Percentiles rank a stretch among this genome's conserved stretches.
Evolutionary conservation across 1,140 invertebrate species (phyloP).

Genomic region (Phocides pigmalion): DNA sequence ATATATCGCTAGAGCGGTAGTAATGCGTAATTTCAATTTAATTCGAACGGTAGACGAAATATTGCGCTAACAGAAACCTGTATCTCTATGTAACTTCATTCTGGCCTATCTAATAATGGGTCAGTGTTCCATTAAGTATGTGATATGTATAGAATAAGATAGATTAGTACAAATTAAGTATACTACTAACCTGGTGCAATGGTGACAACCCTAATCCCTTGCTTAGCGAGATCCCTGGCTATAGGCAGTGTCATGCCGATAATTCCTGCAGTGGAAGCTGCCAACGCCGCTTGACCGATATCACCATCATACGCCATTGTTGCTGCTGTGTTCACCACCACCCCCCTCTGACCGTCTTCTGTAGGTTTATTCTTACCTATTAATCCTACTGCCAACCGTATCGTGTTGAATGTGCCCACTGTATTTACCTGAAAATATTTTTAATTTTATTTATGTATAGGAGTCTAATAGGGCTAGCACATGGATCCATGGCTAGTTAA

Average conservation of each 20-base stretch:
- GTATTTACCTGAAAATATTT: conserved; percentile 89
- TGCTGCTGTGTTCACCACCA: conserved; percentile 97
- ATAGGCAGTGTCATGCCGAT: conserved; percentile 97
- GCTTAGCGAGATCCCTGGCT: conserved; percentile 92
- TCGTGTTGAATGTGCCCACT: conserved; percentile 97
- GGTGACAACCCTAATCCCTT: conserved; percentile 92
- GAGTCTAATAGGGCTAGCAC: too few species aligned
- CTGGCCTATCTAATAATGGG: too few species aligned
- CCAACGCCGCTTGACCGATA: conserved; percentile 96
- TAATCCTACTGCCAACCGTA: conserved; percentile 90
- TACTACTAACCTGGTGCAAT: conserved; percentile 91
- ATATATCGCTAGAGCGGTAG: too few species aligned
- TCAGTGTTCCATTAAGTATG: too few species aligned
- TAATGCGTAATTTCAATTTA: too few species aligned
- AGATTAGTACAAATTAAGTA: too few species aligned
- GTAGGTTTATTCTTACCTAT: conserved; percentile 94
- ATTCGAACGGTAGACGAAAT: too few species aligned
- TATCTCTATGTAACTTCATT: too few species aligned
- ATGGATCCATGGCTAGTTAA: too few species aligned
- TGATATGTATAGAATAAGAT: too few species aligned
- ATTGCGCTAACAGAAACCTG: too few species aligned
- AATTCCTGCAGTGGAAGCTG: conserved; percentile 95
- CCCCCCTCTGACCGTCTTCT: conserved; percentile 93
- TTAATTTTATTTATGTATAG: too few species aligned
- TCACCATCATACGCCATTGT: conserved; percentile 98